These are phyloP conservation scores for Ectobius pallidus DNA, from an alignment of 2,888 invertebrate genomes.

Conservation along the genomic window DNA sequence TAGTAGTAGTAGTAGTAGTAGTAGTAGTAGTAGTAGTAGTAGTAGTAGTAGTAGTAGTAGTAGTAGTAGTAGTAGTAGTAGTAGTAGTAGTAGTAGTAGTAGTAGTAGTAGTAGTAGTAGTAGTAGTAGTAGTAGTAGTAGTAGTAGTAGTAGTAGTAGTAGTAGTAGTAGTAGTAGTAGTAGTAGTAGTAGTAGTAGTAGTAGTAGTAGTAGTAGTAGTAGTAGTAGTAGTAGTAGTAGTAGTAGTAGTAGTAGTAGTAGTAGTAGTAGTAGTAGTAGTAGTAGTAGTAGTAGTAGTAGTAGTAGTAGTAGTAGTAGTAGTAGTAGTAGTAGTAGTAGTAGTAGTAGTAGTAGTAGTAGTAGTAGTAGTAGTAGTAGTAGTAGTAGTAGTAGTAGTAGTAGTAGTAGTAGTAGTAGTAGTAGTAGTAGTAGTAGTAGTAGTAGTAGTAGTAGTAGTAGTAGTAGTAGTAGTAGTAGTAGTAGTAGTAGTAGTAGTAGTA, in stretches of 20 bases:
- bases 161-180: slow-evolving; percentile 7
- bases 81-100: slow-evolving; percentile 14
- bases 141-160: not conserved
- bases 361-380: slow-evolving; percentile 16
- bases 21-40: slow-evolving; percentile 15
- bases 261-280: slow-evolving; percentile 13
- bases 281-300: slow-evolving; percentile 8
- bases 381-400: slow-evolving; percentile 11
- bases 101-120: slow-evolving; percentile 19
- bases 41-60: slow-evolving; percentile 15
- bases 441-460: slow-evolving; percentile 16
- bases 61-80: slow-evolving; percentile 15
- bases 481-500: slow-evolving; percentile 10
- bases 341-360: slow-evolving; percentile 17
- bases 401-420: slow-evolving; percentile 18
- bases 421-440: slow-evolving; percentile 15
- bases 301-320: slow-evolving; percentile 4
- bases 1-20: slow-evolving; percentile 8
- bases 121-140: slow-evolving; percentile 13
- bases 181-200: slow-evolving; percentile 4
- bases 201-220: slow-evolving; percentile 12
- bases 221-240: slow-evolving; percentile 17
- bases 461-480: slow-evolving; percentile 15
- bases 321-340: slow-evolving; percentile 14
- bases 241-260: slow-evolving; percentile 8